Evolutionary conservation across 2,797 vertebrate genomes (phyloP), one percentile per base, ranked within the genome.

Genomic region (Urophycis tenuis): DNA sequence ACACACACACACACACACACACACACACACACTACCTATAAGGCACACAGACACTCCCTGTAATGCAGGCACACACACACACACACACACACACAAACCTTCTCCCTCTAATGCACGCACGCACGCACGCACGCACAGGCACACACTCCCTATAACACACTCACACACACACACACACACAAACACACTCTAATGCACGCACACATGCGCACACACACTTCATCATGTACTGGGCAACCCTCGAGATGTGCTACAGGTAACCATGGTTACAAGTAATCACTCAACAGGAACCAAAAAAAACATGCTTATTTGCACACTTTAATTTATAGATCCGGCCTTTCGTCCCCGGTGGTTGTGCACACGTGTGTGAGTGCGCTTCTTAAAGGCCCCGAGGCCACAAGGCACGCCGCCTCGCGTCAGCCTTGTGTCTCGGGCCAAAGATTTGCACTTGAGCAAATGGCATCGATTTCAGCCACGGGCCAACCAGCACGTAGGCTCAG

Each of bases 281-380:
- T 83, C 85, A 35, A 75, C 76, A 75, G 83, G 82, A 78, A 81
- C 79, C 79, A 84, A 89, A 86, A 72, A 64, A 30, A 70, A 70
- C 84, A 85, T 74, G 81, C 85, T 86, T 88, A 87, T 90, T 92
- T 90, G 84, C 85, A 88, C 83, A 77, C 86, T 89, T 90, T 90
- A 88, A 89, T 91, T 90, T 90, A 87, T 90, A 81, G 83, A 88
- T 89, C 84, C 78, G 82, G 84, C 78, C 73, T 81, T 75, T 74
- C 82, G 77, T 85, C 76, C 84, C 78, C 82, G 85, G 74, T 85
- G 83, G 88, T 85, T 0, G 72, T 49, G 74, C 2, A 12, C n/a
- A 32, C 64, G 25, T 67, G 74, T 29, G 22, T 60, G 22, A n/a
- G 33, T 67, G n/a, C 14, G 60, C 14, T n/a, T 12, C 60, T 29